phyloP scores from a whole-genome alignment of 2,797 vertebrate genomes.

The Ctenopoma multispine region DNA sequence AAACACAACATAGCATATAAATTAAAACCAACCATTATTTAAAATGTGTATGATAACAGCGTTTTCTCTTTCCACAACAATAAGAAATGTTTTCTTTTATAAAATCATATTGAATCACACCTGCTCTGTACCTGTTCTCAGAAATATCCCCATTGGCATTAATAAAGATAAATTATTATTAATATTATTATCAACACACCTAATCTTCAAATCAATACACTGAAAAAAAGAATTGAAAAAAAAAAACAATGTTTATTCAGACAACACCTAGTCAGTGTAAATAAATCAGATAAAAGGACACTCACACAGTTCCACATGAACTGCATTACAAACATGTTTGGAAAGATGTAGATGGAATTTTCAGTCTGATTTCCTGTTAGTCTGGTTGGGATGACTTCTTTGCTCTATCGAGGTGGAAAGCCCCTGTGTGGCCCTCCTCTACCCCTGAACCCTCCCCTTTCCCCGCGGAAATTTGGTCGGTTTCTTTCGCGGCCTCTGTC shows the following conservation, averaged over 20 bases:
- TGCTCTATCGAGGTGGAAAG: slow-evolving; percentile 89
- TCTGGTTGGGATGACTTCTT: slow-evolving; percentile 4
- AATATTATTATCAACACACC: not conserved
- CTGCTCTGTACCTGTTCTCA: not conserved
- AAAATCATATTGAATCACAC: not conserved
- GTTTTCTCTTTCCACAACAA: too few relatives aligned
- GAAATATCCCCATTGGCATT: too few relatives aligned
- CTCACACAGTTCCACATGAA: not conserved
- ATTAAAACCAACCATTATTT: too few relatives aligned
- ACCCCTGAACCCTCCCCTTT: slow-evolving; percentile 93
- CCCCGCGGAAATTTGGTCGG: slow-evolving; percentile 93
- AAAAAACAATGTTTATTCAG: slow-evolving; percentile 54
- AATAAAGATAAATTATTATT: not conserved
- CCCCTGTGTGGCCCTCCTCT: slow-evolving; percentile 93
- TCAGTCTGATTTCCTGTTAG: not conserved
- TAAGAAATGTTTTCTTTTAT: not conserved
- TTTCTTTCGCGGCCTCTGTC: slow-evolving; percentile 95
- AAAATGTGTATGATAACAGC: too few relatives aligned
- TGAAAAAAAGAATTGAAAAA: not conserved
- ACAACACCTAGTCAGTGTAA: slow-evolving; percentile 18
- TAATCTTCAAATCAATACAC: slow-evolving; percentile 4
- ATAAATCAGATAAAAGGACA: slow-evolving; percentile 7
- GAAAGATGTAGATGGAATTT: slow-evolving; percentile 6
- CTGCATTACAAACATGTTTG: slow-evolving; percentile 12
- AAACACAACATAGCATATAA: too few relatives aligned